A percentile compares a stretch with the other conserved stretches of the same genome.
Evolutionary conservation across 2,888 invertebrate species (phyloP).

Genomic region (Volucella inflata): DNA sequence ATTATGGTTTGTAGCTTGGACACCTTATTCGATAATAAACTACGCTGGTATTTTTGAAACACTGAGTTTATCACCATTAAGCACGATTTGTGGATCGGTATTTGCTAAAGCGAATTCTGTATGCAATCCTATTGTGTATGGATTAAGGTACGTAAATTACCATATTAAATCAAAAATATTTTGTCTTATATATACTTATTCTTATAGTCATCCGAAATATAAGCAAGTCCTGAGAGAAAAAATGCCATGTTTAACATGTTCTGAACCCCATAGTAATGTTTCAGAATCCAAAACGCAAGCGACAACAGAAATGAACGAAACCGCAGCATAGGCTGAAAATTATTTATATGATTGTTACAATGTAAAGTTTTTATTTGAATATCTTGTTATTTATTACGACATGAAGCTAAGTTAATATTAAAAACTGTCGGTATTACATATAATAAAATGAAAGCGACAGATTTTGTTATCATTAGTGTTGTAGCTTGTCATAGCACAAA

Average conservation of each 20-base stretch:
- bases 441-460: background rate
- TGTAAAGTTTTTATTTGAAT: slow-evolving; percentile 30
- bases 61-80: slow-evolving; percentile 84
- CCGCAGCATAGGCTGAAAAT: slow-evolving; percentile 78
- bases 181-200: background rate
- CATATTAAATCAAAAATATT: background rate
- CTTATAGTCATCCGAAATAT: slow-evolving; percentile 86
- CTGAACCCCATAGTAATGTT: slow-evolving; percentile 78
- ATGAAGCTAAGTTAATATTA: slow-evolving; percentile 17
- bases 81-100: slow-evolving; percentile 86
- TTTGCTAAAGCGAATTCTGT: slow-evolving; percentile 87
- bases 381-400: background rate
- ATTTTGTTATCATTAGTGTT: too few relatives aligned
- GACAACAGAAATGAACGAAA: slow-evolving; percentile 81
- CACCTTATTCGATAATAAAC: slow-evolving; percentile 86
- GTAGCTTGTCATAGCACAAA: too few relatives aligned
- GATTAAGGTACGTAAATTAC: slow-evolving; percentile 85
- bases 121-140: slow-evolving; percentile 86
- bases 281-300: slow-evolving; percentile 80
- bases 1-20: slow-evolving; percentile 88
- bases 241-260: slow-evolving; percentile 86
- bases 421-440: background rate
- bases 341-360: slow-evolving; percentile 24
- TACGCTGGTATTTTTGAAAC: slow-evolving; percentile 85
- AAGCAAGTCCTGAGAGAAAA: slow-evolving; percentile 86